Conservation (phyloP, 2,797 vertebrate species). For the Arrhamphus sclerolepis region DNA sequence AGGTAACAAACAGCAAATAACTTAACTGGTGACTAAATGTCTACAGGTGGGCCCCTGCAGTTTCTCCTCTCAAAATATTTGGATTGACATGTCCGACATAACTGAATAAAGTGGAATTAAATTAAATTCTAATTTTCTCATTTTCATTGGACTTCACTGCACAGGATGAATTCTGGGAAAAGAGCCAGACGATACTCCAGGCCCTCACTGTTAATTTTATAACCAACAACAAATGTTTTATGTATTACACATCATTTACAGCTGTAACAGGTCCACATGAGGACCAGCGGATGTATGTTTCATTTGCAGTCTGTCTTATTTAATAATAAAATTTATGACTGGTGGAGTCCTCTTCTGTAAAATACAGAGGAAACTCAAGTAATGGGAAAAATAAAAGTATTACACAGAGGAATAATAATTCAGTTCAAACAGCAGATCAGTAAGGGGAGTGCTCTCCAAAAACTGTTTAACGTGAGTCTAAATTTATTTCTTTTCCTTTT, state of each 20-base stretch:
- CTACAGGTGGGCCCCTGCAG: neutral
- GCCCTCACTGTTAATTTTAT: conserved; percentile 3
- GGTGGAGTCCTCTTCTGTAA: neutral
- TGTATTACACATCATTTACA: conserved; percentile 8
- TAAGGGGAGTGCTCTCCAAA: conserved; percentile 11
- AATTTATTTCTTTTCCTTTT: conserved; percentile 30
- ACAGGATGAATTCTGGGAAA: neutral
- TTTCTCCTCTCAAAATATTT: neutral
- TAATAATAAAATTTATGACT: conserved; percentile 1
- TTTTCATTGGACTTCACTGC: conserved; percentile 14
- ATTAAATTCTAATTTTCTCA: neutral
- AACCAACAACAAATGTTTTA: conserved; percentile 2
- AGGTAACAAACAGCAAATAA: neutral
- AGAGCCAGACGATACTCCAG: neutral
- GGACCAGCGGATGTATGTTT: neutral
- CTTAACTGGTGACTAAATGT: neutral
- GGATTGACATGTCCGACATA: neutral
- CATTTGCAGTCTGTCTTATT: neutral
- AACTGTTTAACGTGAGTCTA: conserved; percentile 21
- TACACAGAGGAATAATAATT: conserved; percentile 3
- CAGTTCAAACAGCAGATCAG: conserved; percentile 8
- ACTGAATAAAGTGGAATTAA: conserved; percentile 1
- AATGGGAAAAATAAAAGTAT: neutral
- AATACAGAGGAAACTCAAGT: neutral
- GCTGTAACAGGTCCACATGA: neutral